These are phyloP conservation scores for Acleris sparsana DNA, from an alignment of 2,888 invertebrate genomes.

Conservation along the genomic window DNA sequence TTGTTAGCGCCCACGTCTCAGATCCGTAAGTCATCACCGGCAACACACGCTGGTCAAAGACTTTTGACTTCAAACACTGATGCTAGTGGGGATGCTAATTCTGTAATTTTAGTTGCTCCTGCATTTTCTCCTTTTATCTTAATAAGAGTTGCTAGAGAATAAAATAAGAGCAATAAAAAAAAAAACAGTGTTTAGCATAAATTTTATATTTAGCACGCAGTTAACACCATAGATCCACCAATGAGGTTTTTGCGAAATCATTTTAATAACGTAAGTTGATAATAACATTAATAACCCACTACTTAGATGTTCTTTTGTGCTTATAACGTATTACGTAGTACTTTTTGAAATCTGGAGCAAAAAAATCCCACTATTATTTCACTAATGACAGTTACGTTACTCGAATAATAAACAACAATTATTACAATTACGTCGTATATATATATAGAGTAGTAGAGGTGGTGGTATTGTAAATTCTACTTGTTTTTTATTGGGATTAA, in stretches of 20 bases:
- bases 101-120: too few species aligned
- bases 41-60: too few species aligned
- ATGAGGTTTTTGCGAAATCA: constrained; percentile 1
- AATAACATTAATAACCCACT: constrained; percentile 16
- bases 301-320: constrained; percentile 22
- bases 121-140: too few species aligned
- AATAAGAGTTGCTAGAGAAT: too few species aligned
- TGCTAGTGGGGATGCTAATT: too few species aligned
- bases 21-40: too few species aligned
- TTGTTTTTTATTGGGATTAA: constrained; percentile 18
- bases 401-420: constrained; percentile 35
- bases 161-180: too few species aligned
- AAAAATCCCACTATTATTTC: constrained; percentile 47
- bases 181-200: too few species aligned
- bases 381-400: constrained; percentile 38
- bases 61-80: too few species aligned
- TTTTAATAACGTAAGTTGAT: constrained; percentile 14
- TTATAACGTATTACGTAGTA: constrained; percentile 23
- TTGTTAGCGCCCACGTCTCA: too few species aligned
- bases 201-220: too few species aligned
- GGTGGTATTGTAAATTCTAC: not conserved
- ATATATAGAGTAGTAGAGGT: constrained; percentile 1
- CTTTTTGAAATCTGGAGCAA: constrained; percentile 49
- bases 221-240: not conserved
- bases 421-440: constrained; percentile 21